Conservation (phyloP, 2,113 vertebrate species). For the Anguilla rostrata region DNA sequence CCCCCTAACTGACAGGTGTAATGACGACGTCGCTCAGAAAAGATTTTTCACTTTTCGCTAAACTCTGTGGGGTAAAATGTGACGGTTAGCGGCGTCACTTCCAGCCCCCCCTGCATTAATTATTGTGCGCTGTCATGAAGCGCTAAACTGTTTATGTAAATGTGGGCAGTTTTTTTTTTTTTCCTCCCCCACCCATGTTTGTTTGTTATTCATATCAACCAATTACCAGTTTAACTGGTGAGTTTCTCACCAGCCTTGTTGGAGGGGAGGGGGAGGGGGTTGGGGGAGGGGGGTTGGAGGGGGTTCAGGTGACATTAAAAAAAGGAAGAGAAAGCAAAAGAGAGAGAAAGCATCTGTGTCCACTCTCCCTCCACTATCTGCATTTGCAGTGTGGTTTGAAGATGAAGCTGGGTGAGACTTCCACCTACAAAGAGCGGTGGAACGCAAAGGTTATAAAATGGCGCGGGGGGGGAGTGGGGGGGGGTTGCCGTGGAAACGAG, state of each 20-base stretch:
- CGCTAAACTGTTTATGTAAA: slow-evolving; percentile 61
- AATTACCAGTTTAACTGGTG: slow-evolving; percentile 63
- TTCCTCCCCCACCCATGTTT: slow-evolving; percentile 34
- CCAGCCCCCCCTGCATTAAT: slow-evolving; percentile 56
- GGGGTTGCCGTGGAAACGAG: slow-evolving; percentile 73
- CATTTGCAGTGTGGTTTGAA: slow-evolving; percentile 59
- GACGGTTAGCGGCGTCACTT: background rate
- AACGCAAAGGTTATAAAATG: slow-evolving; percentile 53
- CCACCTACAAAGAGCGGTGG: slow-evolving; percentile 51
- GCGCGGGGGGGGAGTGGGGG: slow-evolving; percentile 23
- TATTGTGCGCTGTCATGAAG: slow-evolving; percentile 56
- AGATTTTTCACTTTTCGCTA: background rate
- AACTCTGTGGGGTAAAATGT: background rate
- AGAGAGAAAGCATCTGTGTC: slow-evolving; percentile 67
- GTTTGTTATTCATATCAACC: slow-evolving; percentile 63
- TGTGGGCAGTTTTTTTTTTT: slow-evolving; percentile 57
- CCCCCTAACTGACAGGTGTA: background rate
- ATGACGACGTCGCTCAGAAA: background rate
- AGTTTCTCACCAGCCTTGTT: slow-evolving; percentile 42
- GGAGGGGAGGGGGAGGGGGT: no score
- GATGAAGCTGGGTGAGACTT: slow-evolving; percentile 58
- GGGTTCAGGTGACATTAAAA: slow-evolving; percentile 55
- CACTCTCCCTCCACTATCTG: slow-evolving; percentile 59
- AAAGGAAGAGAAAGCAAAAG: slow-evolving; percentile 55
- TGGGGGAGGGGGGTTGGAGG: background rate